A percentile compares a stretch with the other conserved stretches of the same genome.
Conservation (phyloP, 1,140 invertebrate species). For the Pogonomyrmex barbatus region DNA sequence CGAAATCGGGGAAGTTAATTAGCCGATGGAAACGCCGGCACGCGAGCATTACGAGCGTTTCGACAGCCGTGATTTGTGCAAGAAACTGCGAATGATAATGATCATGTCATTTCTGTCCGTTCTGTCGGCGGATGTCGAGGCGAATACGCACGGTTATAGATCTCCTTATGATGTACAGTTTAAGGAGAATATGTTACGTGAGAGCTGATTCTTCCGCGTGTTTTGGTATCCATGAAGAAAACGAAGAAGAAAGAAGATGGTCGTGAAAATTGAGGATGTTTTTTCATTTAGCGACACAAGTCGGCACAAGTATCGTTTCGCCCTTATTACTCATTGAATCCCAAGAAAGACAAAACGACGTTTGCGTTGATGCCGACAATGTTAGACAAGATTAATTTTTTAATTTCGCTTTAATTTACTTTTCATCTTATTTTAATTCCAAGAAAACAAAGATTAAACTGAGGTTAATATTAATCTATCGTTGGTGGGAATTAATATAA, state of each 20-base stretch:
- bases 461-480: too few relatives aligned
- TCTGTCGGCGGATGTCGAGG: neutral
- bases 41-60: neutral
- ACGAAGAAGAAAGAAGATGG: neutral
- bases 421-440: too few relatives aligned
- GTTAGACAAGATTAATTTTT: too few relatives aligned
- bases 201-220: neutral
- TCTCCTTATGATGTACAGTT: neutral
- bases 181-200: neutral
- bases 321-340: too few relatives aligned
- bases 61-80: conserved; percentile 2
- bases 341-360: too few relatives aligned
- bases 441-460: too few relatives aligned
- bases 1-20: conserved; percentile 24
- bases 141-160: neutral
- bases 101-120: neutral
- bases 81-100: conserved; percentile 6
- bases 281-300: too few relatives aligned
- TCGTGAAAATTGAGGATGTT: neutral
- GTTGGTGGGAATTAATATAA: too few relatives aligned
- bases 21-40: neutral
- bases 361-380: too few relatives aligned
- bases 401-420: too few relatives aligned
- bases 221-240: neutral
- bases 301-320: too few relatives aligned